phyloP scores from a whole-genome alignment of 2,113 vertebrate genomes.

The Candoia aspera region DNA sequence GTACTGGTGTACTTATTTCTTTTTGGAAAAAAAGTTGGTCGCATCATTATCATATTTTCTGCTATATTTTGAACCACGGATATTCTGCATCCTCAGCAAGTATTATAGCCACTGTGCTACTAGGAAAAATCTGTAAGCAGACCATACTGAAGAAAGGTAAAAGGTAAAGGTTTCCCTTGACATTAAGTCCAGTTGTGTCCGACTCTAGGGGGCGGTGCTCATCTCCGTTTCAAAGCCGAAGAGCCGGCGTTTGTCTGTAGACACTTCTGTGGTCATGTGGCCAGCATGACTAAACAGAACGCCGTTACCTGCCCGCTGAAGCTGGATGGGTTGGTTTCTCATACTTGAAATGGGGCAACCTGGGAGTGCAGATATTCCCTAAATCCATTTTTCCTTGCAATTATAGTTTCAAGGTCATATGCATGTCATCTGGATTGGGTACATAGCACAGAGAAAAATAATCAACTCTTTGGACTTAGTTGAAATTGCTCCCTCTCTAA shows the following conservation, averaged over 20 bases:
- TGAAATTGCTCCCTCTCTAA: not conserved
- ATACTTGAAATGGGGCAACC: not conserved
- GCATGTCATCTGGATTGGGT: not conserved
- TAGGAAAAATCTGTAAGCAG: not conserved
- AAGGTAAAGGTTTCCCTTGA: too few relatives aligned
- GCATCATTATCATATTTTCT: not conserved
- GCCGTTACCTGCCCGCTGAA: too few relatives aligned
- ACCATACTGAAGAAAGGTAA: not conserved
- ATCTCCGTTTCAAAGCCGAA: too few relatives aligned
- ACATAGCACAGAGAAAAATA: not conserved
- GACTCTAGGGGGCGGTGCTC: too few relatives aligned
- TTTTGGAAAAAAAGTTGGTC: too few relatives aligned
- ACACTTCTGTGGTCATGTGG: too few relatives aligned
- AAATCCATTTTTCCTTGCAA: not conserved
- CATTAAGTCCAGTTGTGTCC: too few relatives aligned
- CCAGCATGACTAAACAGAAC: too few relatives aligned
- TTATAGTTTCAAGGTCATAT: not conserved
- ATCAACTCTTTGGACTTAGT: not conserved
- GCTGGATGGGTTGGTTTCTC: not conserved
- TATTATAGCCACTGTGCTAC: not conserved
- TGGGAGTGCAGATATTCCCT: not conserved
- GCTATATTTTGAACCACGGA: not conserved
- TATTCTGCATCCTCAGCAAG: not conserved
- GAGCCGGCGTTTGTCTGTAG: too few relatives aligned
- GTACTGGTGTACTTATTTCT: not conserved